Conservation (phyloP, 92 coral and sea anemone genomes). For the Bergia sp. region DNA sequence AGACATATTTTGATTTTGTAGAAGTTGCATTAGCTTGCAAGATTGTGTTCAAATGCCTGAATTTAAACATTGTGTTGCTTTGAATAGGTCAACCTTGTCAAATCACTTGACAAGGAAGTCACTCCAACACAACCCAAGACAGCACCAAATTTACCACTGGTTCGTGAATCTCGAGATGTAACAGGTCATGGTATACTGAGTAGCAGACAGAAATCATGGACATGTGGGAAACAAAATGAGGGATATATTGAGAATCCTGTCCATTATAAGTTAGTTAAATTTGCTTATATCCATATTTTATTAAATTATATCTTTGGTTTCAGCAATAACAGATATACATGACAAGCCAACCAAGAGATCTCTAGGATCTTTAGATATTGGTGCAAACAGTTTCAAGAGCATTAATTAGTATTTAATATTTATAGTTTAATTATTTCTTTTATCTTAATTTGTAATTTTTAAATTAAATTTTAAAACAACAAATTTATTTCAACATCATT, state of each 20-base stretch:
- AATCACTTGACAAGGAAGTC: constrained; percentile 79
- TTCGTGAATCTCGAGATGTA: constrained; percentile 80
- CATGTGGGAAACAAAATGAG: constrained; percentile 85
- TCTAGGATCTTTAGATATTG: too few species aligned
- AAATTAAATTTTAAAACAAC: too few species aligned
- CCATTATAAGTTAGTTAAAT: constrained; percentile 74
- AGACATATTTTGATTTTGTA: not conserved
- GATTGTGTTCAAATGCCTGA: too few species aligned
- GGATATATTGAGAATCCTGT: constrained; percentile 94
- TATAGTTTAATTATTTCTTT: too few species aligned
- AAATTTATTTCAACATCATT: too few species aligned
- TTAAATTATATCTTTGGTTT: too few species aligned
- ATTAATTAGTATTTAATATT: too few species aligned
- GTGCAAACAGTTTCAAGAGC: too few species aligned
- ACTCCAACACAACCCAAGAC: constrained; percentile 71
- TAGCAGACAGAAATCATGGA: constrained; percentile 86
- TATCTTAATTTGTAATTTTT: too few species aligned
- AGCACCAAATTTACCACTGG: constrained; percentile 82
- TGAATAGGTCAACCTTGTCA: constrained; percentile 75
- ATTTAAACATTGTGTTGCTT: not conserved
- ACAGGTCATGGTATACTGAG: constrained; percentile 94
- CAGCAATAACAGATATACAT: too few species aligned
- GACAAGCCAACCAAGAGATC: too few species aligned
- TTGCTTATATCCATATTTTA: too few species aligned
- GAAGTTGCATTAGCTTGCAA: not conserved